A percentile compares a stretch with the other conserved stretches of the same genome.
phyloP scores from a whole-genome alignment of 2,888 invertebrate genomes.

The Callimorpha dominula region DNA sequence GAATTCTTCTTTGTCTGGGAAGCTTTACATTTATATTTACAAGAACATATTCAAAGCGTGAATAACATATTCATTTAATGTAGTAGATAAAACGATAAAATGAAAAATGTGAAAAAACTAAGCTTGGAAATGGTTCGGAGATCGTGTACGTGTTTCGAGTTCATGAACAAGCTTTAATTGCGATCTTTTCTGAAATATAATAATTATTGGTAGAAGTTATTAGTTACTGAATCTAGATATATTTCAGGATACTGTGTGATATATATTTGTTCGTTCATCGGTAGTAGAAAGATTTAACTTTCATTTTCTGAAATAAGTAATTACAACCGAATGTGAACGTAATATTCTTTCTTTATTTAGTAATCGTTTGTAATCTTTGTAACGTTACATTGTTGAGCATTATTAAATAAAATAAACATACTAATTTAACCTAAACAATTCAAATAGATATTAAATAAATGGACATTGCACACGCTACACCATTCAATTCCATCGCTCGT shows the following conservation, averaged over 20 bases:
- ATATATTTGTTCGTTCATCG: background rate
- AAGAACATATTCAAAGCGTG: background rate
- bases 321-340: background rate
- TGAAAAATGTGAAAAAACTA: background rate
- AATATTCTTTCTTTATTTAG: background rate
- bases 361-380: too few species aligned
- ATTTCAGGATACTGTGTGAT: background rate
- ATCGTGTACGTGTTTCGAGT: slow-evolving; percentile 5
- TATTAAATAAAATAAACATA: too few species aligned
- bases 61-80: background rate
- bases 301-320: background rate
- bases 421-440: too few species aligned
- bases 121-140: slow-evolving; percentile 2
- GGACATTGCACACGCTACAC: too few species aligned
- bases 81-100: background rate
- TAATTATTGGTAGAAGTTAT: slow-evolving; percentile 4
- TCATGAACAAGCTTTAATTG: slow-evolving; percentile 3
- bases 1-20: background rate
- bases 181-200: slow-evolving; percentile 5
- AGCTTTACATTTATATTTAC: background rate
- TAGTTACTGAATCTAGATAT: background rate
- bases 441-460: too few species aligned
- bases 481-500: too few species aligned
- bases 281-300: background rate
- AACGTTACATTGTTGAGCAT: too few species aligned